A percentile compares a stretch with the other conserved stretches of the same genome.
Evolutionary conservation across 2,888 invertebrate species (phyloP).

Genomic region (Cryptus armator): DNA sequence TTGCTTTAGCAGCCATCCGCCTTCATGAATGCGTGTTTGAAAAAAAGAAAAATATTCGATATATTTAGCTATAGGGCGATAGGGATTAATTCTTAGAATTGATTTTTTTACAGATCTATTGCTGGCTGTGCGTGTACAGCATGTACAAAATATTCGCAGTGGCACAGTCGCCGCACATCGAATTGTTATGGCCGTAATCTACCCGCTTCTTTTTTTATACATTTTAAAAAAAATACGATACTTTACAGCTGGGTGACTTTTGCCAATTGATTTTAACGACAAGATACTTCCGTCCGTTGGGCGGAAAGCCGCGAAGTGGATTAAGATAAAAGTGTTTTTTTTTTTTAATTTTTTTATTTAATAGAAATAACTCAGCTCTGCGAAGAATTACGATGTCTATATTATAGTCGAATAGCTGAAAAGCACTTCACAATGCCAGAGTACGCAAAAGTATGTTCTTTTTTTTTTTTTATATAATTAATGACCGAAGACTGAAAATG

Average conservation of each 20-base stretch:
- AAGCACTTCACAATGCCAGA: neutral
- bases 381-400: neutral
- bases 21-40: neutral
- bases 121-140: conserved; percentile 94
- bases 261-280: conserved; percentile 20
- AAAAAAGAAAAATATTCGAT: neutral
- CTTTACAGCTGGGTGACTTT: neutral
- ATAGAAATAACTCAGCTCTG: neutral
- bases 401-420: conserved; percentile 11
- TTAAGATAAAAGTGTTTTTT: conserved; percentile 24
- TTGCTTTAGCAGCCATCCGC: too few relatives aligned
- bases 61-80: neutral
- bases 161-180: conserved; percentile 95
- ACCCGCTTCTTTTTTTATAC: conserved; percentile 1
- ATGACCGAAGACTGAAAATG: conserved; percentile 79
- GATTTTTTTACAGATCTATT: conserved; percentile 90
- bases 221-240: conserved; percentile 3
- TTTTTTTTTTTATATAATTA: conserved; percentile 45
- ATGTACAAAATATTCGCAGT: conserved; percentile 93
- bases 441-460: neutral
- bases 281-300: neutral
- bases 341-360: conserved; percentile 1
- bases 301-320: neutral
- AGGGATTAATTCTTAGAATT: neutral
- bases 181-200: conserved; percentile 88